A percentile compares a stretch with the other conserved stretches of the same genome.
Evolutionary conservation across 2,888 invertebrate species (phyloP).

Genomic region (Cremastinae sp.): DNA sequence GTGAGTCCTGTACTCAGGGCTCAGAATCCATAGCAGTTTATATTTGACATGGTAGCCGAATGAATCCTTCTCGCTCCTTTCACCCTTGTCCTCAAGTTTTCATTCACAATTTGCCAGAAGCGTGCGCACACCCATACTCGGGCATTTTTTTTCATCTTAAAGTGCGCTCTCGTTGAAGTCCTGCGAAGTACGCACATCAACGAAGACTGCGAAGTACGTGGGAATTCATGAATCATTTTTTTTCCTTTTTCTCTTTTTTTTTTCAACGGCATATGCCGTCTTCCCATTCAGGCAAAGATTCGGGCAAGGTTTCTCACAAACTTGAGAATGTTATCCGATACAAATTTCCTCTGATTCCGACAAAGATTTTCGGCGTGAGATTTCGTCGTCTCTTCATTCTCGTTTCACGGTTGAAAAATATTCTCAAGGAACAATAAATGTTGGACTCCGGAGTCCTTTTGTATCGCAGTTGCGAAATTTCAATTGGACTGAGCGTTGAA

Average conservation of each 20-base stretch:
- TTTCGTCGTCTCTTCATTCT: conserved; percentile 1
- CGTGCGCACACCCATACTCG: conserved; percentile 15
- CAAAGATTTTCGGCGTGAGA: conserved; percentile 18
- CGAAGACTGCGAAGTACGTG: conserved; percentile 69
- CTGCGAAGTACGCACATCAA: conserved; percentile 50
- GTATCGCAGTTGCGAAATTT: not conserved
- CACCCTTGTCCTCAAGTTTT: conserved; percentile 16
- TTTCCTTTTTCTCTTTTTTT: conserved; percentile 18
- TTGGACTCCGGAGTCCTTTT: not conserved
- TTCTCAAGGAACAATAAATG: not conserved
- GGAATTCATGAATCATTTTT: conserved; percentile 59
- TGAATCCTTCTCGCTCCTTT: conserved; percentile 39
- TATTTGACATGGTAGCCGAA: conserved; percentile 55
- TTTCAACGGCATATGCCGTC: conserved; percentile 38
- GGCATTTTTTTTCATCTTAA: conserved; percentile 3
- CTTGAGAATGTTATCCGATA: conserved; percentile 56
- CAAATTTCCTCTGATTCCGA: conserved; percentile 53
- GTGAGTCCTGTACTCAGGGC: conserved; percentile 42
- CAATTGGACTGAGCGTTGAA: not conserved
- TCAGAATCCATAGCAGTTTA: conserved; percentile 64
- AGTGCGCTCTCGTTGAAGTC: conserved; percentile 59
- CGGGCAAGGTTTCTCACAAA: conserved; percentile 50
- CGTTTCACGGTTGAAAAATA: not conserved
- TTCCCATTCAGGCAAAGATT: conserved; percentile 22
- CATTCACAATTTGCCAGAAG: conserved; percentile 7